Conservation (phyloP, 1,140 invertebrate genomes). For the Theocolax elegans region DNA sequence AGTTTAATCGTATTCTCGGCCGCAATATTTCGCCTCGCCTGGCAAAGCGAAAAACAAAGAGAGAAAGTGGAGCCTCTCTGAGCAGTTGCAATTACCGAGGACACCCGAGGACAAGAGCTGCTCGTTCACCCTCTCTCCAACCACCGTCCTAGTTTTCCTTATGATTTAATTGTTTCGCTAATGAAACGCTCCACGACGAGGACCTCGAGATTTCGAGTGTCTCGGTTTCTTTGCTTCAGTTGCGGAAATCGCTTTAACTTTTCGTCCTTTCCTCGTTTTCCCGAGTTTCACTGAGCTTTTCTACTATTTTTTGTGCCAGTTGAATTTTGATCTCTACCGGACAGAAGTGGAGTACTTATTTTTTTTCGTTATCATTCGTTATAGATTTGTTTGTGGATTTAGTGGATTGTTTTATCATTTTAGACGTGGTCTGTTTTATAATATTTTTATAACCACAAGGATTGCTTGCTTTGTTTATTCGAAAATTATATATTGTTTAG, state of each 20-base stretch:
- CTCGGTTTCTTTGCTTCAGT: slow-evolving; percentile 10
- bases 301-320: no score
- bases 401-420: no score
- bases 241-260: not conserved
- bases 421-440: no score
- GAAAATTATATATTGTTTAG: no score
- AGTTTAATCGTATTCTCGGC: slow-evolving; percentile 47
- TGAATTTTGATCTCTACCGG: no score
- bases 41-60: not conserved
- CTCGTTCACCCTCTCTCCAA: slow-evolving; percentile 9
- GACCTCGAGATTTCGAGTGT: slow-evolving; percentile 9
- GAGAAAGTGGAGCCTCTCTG: not conserved
- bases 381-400: no score
- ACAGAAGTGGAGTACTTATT: no score
- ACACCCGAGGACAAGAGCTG: slow-evolving; percentile 21
- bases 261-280: not conserved
- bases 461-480: no score
- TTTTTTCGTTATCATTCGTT: no score
- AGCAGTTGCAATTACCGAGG: slow-evolving; percentile 35
- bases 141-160: slow-evolving; percentile 49
- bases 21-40: slow-evolving; percentile 21
- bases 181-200: slow-evolving; percentile 40
- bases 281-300: no score
- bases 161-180: slow-evolving; percentile 53
- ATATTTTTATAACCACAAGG: no score